Percentiles rank a stretch among this genome's conserved stretches.
Evolutionary conservation across 1,140 invertebrate species (phyloP).

Genomic region (Calephelis nemesis): DNA sequence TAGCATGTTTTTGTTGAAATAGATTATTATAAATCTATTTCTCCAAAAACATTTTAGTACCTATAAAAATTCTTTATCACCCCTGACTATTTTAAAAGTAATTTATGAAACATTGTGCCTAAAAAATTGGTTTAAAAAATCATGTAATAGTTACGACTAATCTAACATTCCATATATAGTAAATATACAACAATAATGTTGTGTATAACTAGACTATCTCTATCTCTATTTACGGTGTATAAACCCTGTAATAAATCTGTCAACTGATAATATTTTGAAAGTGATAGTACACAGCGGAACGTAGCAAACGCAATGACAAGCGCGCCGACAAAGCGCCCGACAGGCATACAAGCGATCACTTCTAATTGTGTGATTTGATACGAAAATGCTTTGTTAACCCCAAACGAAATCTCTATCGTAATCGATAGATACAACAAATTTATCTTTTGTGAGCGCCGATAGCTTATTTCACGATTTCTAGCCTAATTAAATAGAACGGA

Average conservation of each 20-base stretch:
- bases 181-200: not conserved
- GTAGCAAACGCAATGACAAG: slow-evolving; percentile 49
- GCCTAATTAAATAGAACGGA: slow-evolving; percentile 64
- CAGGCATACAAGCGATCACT: slow-evolving; percentile 59
- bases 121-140: too few relatives aligned
- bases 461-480: slow-evolving; percentile 53
- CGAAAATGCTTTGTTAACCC: slow-evolving; percentile 70
- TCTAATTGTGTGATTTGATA: slow-evolving; percentile 77
- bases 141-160: too few relatives aligned
- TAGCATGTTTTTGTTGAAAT: too few relatives aligned
- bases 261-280: slow-evolving; percentile 22
- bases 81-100: too few relatives aligned
- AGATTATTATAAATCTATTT: too few relatives aligned
- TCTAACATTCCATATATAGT: not conserved
- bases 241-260: slow-evolving; percentile 8
- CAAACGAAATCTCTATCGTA: slow-evolving; percentile 63
- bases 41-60: too few relatives aligned
- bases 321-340: slow-evolving; percentile 66
- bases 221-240: not conserved
- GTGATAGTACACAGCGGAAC: slow-evolving; percentile 40
- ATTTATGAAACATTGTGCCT: too few relatives aligned
- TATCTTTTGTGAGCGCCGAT: slow-evolving; percentile 65
- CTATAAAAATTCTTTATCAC: too few relatives aligned
- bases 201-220: not conserved
- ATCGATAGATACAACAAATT: slow-evolving; percentile 72